A percentile compares a stretch with the other conserved stretches of the same genome.
These are phyloP conservation scores for Halesus radiatus DNA, from an alignment of 1,140 invertebrate genomes.

Conservation along the genomic window DNA sequence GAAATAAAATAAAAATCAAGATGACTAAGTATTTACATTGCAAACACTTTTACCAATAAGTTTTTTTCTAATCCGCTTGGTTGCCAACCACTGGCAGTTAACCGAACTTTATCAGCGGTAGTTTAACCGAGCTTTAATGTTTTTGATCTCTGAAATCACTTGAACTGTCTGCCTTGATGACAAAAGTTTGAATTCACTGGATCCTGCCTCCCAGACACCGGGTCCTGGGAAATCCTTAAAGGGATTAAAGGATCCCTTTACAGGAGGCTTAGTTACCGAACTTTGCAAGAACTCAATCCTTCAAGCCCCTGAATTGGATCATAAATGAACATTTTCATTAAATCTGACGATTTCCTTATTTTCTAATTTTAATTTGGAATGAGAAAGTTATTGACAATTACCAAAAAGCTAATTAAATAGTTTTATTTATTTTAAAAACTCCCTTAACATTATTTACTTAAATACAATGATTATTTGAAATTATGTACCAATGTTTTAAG, in stretches of 20 bases:
- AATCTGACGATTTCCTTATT: neutral
- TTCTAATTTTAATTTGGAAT: neutral
- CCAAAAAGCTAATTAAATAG: no score
- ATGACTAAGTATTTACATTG: no score
- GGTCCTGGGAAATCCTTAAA: neutral
- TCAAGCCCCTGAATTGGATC: neutral
- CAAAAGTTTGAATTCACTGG: slow-evolving; percentile 18
- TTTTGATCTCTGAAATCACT: slow-evolving; percentile 7
- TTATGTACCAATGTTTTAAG: no score
- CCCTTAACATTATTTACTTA: no score
- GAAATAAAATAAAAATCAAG: no score
- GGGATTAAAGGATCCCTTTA: neutral
- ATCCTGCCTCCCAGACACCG: neutral
- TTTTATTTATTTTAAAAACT: no score
- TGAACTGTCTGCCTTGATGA: neutral
- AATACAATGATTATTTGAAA: no score
- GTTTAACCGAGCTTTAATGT: neutral
- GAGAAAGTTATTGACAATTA: no score
- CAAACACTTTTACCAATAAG: no score
- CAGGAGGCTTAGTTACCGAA: neutral
- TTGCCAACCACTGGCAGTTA: no score
- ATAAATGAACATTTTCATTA: neutral
- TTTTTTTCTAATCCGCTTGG: no score
- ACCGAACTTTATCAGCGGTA: no score
- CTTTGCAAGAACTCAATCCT: neutral